Base-by-base conservation (phyloP, 1,140 invertebrate genomes). In the Adelges cooleyi region DNA sequence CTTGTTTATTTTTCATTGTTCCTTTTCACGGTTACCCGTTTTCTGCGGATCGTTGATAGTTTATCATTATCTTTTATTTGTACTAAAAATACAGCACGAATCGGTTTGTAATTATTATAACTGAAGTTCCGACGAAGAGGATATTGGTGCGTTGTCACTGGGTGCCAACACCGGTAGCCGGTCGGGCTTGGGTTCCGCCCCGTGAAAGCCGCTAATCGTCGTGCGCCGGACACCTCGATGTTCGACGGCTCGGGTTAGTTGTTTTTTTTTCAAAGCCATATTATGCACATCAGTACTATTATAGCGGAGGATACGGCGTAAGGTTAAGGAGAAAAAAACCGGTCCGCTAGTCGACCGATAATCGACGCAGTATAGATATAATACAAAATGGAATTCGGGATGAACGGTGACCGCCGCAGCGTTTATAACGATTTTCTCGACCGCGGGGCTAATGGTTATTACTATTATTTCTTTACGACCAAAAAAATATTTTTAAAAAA, bases 131-230 rank as follows among this genome's bases (percentile, higher is more conserved):
- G n/a, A n/a, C n/a, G n/a, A n/a, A n/a, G n/a, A n/a, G n/a, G n/a
- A n/a, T n/a, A n/a, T n/a, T n/a, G n/a, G 11, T 33, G 3, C 25
- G 56, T 20, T 48, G 56, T 62, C 56, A 62, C 40, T 42, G 42
- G n/a, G 13, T 4, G 23, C 5, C 8, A 62, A 62, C 42, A 62
- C 53, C 53, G 38, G 53, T 59, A 59, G 53, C 54, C 25, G 25
- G 18, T 10, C 25, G 23, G n/a, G n/a, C 15, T 4, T 13, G n/a
- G 17, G 54, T 44, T 20, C 54, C 54, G 54, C 54, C 54, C 54
- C 42, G 42, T 42, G 29, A 33, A 33, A 33, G 42, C 40, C 40
- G 25, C 56, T 62, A 62, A 62, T 62, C 44, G 56, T 62, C 46
- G 56, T 62, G 5, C 17, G 42, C 17, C n/a, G 36, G 54, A 56